These are phyloP conservation scores for Podarcis lilfordi DNA, from an alignment of 2,797 vertebrate genomes.

Conservation along the genomic window DNA sequence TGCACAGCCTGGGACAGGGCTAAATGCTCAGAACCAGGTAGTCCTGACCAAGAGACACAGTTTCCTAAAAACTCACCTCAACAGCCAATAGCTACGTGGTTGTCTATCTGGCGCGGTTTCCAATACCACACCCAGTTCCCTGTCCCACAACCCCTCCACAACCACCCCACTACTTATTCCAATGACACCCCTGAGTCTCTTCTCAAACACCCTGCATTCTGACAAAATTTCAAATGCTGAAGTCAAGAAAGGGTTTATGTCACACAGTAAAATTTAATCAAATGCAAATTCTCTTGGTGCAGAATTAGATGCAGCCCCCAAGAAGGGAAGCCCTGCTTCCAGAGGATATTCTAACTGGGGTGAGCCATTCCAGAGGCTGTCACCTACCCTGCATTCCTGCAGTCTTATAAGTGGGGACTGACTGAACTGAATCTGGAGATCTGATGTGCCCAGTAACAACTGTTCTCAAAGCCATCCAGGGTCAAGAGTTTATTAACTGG, in stretches of 20 bases:
- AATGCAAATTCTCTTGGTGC: background rate
- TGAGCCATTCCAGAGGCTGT: background rate
- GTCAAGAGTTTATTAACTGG: background rate
- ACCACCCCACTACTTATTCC: background rate
- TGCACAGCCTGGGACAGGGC: background rate
- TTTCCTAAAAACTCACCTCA: background rate
- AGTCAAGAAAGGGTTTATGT: background rate
- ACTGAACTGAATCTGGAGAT: background rate
- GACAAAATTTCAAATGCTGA: background rate
- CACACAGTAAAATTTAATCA: background rate
- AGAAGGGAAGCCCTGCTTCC: background rate
- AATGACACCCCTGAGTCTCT: background rate
- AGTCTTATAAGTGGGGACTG: background rate
- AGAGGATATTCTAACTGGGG: background rate
- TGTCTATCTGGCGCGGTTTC: background rate
- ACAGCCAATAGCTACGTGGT: background rate
- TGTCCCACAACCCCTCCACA: background rate
- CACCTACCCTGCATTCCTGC: background rate
- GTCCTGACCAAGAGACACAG: background rate
- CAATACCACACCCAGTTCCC: background rate
- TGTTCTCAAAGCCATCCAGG: background rate
- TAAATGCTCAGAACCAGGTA: background rate
- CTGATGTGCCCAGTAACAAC: background rate
- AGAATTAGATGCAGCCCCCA: background rate
- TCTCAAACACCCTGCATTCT: background rate